Base-by-base conservation (phyloP, 1,140 invertebrate species). In the Zaprionus lachaisei region DNA sequence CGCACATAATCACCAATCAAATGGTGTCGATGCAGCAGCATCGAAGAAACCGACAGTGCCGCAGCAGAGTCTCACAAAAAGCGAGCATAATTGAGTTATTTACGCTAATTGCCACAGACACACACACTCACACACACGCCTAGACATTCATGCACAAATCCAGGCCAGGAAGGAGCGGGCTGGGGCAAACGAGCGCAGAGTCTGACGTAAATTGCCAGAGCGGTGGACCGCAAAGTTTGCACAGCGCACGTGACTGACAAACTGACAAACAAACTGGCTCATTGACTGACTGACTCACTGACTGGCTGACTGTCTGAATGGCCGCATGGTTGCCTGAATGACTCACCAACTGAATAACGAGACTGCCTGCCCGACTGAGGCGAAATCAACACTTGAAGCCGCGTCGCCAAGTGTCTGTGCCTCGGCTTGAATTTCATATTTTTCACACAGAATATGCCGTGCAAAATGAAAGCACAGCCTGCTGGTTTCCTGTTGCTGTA, bases 31-130 rank as follows among this genome's bases (percentile, higher is more conserved):
- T 78, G 78, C 66, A 55, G 68, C 67, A 74, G n/a, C 44, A 31
- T 11, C 15, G 47, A 34, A 24, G 47, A n/a, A 41, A 49, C 20
- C 14, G 22, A 47, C 58, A 44, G 20, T 4, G 22, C 7, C 34
- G 37, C 15, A 55, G 63, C 38, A 14, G n/a, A 24, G 24, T 34
- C 49, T 57, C 49, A 51, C 67, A 75, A 70, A 63, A 49, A 58
- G 71, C 71, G 63, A 71, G 57, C 81, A 89, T 89, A 87, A 87
- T 87, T 89, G 78, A 89, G 84, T 87, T 89, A 89, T 89, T 84
- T 84, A 76, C 79, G 66, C 81, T 89, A 89, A 89, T 89, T 89
- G 84, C 71, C 75, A 15, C 61, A 63, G 60, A 74, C 54, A 67
- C 67, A 68, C 47, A 55, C 15, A 67, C 26, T 58, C 57, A 62